These are phyloP conservation scores for Cephalopachus bancanus DNA, from an alignment of 2,797 vertebrate genomes.

Conservation along the genomic window DNA sequence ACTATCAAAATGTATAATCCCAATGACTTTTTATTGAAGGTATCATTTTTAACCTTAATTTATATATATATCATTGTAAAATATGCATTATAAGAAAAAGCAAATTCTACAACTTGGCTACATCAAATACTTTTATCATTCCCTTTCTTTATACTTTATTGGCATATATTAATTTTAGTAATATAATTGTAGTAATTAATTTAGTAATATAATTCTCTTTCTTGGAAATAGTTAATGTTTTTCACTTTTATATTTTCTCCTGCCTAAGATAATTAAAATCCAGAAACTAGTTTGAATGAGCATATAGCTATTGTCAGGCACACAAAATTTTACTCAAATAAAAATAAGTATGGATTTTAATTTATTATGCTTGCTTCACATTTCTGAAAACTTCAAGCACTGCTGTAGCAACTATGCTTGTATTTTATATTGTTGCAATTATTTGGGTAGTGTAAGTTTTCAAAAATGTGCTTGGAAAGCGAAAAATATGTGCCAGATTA, in stretches of 20 bases:
- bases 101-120: background rate
- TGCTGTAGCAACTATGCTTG: background rate
- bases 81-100: background rate
- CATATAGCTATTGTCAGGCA: background rate
- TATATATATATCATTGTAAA: background rate
- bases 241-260: background rate
- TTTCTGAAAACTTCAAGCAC: background rate
- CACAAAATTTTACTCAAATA: background rate
- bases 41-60: background rate
- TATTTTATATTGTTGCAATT: background rate
- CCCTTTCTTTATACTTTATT: background rate
- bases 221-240: background rate
- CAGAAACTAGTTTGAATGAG: background rate
- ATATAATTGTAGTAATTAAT: too few relatives aligned
- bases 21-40: background rate
- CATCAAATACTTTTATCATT: background rate
- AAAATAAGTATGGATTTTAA: background rate
- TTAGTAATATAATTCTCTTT: background rate
- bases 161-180: background rate
- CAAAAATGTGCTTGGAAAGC: background rate
- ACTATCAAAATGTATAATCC: background rate
- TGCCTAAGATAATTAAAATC: background rate
- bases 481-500: background rate
- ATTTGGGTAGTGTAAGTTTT: background rate
- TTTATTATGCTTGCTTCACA: background rate